Conservation (phyloP, 1,140 invertebrate species). For the Palaemon carinicauda region DNA sequence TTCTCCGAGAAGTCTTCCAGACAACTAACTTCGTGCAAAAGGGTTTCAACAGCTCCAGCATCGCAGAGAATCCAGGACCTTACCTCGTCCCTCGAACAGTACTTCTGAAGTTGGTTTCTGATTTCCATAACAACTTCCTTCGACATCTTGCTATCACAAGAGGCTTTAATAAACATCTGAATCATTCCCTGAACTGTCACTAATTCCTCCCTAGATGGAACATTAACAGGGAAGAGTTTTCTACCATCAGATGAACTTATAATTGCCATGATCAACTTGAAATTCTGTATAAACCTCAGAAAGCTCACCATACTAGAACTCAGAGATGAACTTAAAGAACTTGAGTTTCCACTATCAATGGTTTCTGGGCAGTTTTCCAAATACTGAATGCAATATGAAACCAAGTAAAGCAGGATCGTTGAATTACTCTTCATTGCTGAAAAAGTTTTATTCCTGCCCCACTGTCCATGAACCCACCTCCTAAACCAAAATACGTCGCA, state of each 20-base stretch:
- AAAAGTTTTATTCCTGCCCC: slow-evolving; percentile 54
- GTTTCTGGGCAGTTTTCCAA: slow-evolving; percentile 13
- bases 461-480: slow-evolving; percentile 55
- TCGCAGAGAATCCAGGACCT: slow-evolving; percentile 32
- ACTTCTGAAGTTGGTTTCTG: slow-evolving; percentile 10
- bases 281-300: slow-evolving; percentile 35
- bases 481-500: slow-evolving; percentile 53
- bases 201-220: slow-evolving; percentile 46
- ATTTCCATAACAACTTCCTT: slow-evolving; percentile 12
- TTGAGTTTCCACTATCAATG: not conserved
- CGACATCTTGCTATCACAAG: slow-evolving; percentile 13
- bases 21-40: slow-evolving; percentile 21
- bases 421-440: slow-evolving; percentile 52
- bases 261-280: slow-evolving; percentile 44
- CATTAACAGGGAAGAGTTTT: slow-evolving; percentile 52
- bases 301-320: slow-evolving; percentile 24
- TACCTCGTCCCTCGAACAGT: slow-evolving; percentile 34
- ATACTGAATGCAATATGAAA: slow-evolving; percentile 39
- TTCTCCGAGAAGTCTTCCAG: not conserved
- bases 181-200: slow-evolving; percentile 31
- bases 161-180: slow-evolving; percentile 31
- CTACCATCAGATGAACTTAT: slow-evolving; percentile 51
- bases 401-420: slow-evolving; percentile 35
- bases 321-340: too few relatives aligned
- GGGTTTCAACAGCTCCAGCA: slow-evolving; percentile 35